These are phyloP conservation scores for Myxocyprinus asiaticus DNA, from an alignment of 2,113 vertebrate genomes.

Conservation along the genomic window DNA sequence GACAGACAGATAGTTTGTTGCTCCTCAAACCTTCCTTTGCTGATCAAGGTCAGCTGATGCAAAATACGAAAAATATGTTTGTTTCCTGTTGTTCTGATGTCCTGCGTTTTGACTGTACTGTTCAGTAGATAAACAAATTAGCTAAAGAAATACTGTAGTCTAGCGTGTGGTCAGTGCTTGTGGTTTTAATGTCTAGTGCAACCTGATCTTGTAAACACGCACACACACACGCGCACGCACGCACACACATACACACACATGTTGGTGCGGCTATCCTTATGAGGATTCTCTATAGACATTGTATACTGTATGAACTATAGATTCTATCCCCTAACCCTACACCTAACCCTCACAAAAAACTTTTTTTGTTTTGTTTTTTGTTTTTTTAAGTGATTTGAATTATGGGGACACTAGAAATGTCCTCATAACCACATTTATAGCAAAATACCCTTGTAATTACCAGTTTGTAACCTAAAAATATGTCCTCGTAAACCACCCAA, in stretches of 20 bases:
- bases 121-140: constrained; percentile 39
- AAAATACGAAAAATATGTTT: background rate
- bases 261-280: too few species aligned
- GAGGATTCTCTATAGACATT: too few species aligned
- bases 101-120: constrained; percentile 17
- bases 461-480: too few species aligned
- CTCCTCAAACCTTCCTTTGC: background rate
- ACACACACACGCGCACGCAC: background rate
- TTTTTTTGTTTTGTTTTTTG: too few species aligned
- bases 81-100: constrained; percentile 2
- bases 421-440: too few species aligned
- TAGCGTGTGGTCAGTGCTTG: background rate
- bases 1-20: background rate
- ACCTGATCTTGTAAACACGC: background rate
- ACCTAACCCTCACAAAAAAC: too few species aligned
- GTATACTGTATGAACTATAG: too few species aligned
- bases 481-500: too few species aligned
- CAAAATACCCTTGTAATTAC: too few species aligned
- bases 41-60: background rate
- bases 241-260: background rate
- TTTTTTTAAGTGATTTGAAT: too few species aligned
- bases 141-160: constrained; percentile 11
- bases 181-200: background rate
- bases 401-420: too few species aligned
- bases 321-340: too few species aligned